A percentile compares a stretch with the other conserved stretches of the same genome.
These are phyloP conservation scores for Lytechinus variegatus DNA, from an alignment of 35 echinoderm and acorn worm genomes.

Conservation along the genomic window DNA sequence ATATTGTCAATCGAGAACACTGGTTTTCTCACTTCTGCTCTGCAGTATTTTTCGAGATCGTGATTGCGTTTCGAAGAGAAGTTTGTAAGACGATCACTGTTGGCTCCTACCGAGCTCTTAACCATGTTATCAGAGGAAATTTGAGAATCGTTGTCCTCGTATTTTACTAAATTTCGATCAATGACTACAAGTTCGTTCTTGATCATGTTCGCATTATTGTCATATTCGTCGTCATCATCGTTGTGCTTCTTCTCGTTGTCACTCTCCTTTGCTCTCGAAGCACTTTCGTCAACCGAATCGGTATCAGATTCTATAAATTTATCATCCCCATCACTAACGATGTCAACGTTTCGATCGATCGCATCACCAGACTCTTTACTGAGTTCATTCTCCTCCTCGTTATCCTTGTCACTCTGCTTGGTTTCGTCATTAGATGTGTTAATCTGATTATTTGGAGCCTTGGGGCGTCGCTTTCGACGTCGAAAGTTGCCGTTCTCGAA, in stretches of 20 bases:
- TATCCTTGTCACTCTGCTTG: conserved; percentile 29
- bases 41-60: not conserved
- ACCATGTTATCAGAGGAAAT: no score
- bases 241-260: not conserved
- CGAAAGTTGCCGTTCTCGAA: conserved; percentile 99
- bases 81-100: not conserved
- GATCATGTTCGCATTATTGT: conserved; percentile 8
- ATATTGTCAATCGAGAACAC: conserved; percentile 47
- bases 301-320: conserved; percentile 29
- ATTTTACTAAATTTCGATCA: not conserved
- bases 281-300: conserved; percentile 21
- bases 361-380: not conserved
- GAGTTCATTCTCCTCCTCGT: conserved; percentile 11
- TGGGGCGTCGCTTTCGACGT: conserved; percentile 90
- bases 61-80: not conserved
- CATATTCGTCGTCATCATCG: conserved; percentile 1
- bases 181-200: not conserved
- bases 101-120: not conserved
- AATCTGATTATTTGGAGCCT: conserved; percentile 52
- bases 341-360: not conserved
- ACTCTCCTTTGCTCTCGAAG: conserved; percentile 36
- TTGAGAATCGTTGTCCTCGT: not conserved
- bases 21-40: conserved; percentile 22
- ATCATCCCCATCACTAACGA: not conserved
- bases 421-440: not conserved